Conservation (phyloP, 2,888 invertebrate genomes). For the Drosophila dives region DNA sequence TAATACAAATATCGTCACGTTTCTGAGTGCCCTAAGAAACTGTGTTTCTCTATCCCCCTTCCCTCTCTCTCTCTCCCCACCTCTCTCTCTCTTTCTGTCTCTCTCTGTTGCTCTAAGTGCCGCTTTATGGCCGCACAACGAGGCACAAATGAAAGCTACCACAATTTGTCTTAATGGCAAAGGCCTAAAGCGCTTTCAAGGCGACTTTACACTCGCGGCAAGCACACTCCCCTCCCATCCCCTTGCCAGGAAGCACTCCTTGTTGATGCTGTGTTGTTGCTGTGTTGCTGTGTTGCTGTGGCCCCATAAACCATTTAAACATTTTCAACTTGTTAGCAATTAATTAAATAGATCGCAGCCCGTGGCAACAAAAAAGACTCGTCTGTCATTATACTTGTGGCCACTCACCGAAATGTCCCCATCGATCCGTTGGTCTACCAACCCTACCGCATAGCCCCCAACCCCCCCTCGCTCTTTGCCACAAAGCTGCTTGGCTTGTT, state of each 20-base stretch:
- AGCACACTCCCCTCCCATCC: not conserved
- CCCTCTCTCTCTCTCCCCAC: not conserved
- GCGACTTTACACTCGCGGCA: constrained; percentile 19
- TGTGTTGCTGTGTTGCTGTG: constrained; percentile 5
- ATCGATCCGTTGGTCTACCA: constrained; percentile 25
- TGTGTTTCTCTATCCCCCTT: not conserved
- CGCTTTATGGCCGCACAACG: constrained; percentile 33
- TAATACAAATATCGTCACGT: constrained; percentile 30
- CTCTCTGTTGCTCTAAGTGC: not conserved
- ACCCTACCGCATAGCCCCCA: not conserved
- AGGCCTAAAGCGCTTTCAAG: constrained; percentile 62
- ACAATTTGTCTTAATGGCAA: constrained; percentile 75
- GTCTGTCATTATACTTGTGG: constrained; percentile 69
- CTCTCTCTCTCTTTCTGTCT: not conserved
- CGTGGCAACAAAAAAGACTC: constrained; percentile 54
- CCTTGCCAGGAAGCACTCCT: not conserved
- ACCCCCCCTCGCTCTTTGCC: not conserved
- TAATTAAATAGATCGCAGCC: constrained; percentile 79
- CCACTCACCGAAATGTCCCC: constrained; percentile 60
- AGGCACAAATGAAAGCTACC: constrained; percentile 45
- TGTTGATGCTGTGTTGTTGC: not conserved
- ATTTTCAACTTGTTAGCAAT: constrained; percentile 81
- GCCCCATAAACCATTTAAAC: constrained; percentile 78
- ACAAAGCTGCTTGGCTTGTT: constrained; percentile 32
- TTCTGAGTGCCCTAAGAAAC: constrained; percentile 12